These are phyloP conservation scores for Piscicola geometra DNA, from an alignment of 2,888 invertebrate species.

Conservation along the genomic window DNA sequence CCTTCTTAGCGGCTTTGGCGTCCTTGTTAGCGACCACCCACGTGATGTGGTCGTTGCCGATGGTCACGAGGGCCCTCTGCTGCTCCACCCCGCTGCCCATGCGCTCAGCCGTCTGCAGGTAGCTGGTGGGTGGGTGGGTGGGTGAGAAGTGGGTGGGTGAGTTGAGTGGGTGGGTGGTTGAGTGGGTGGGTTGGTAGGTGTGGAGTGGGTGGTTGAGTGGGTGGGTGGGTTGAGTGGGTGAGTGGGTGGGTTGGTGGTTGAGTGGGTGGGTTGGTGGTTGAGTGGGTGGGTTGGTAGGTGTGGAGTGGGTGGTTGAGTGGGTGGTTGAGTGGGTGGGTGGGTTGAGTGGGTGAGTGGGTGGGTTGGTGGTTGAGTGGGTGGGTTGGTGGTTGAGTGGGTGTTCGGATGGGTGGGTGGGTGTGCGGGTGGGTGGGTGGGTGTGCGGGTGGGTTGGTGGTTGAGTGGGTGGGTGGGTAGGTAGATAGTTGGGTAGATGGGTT, in stretches of 20 bases:
- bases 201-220: not conserved
- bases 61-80: constrained; percentile 19
- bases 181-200: not conserved
- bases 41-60: constrained; percentile 23
- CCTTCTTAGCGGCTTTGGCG: not conserved
- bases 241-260: not conserved
- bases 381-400: no score
- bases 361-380: no score
- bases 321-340: no score
- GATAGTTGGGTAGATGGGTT: no score
- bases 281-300: not conserved
- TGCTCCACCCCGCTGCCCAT: constrained; percentile 18
- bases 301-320: no score
- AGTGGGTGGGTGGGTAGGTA: no score
- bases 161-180: not conserved
- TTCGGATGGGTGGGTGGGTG: no score
- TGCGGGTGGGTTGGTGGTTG: no score
- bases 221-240: not conserved
- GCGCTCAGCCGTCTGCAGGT: constrained; percentile 19
- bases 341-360: no score
- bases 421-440: no score
- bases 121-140: not conserved
- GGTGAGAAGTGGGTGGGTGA: not conserved
- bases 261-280: not conserved
- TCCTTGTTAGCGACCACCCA: not conserved